Conservation (phyloP, 2,888 invertebrate species). For the Apocheima hispidaria region DNA sequence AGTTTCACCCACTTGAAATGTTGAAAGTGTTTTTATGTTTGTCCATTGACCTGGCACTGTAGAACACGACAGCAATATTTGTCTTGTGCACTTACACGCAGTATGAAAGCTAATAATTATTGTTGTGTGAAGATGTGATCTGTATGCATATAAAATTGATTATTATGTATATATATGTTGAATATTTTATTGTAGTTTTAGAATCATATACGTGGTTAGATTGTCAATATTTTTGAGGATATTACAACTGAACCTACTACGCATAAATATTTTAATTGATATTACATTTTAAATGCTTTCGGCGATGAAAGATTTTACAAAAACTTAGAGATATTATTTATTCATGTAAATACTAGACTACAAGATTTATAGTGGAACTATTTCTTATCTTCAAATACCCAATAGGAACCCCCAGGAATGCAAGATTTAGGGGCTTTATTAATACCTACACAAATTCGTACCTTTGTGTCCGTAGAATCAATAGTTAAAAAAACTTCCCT, state of each 20-base stretch:
- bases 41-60: slow-evolving; percentile 72
- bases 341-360: neutral
- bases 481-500: slow-evolving; percentile 5
- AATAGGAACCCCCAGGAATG: neutral
- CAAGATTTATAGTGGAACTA: too few species aligned
- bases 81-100: slow-evolving; percentile 53
- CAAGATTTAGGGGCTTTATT: slow-evolving; percentile 69
- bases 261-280: neutral
- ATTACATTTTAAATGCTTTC: neutral
- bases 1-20: slow-evolving; percentile 84
- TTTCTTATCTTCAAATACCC: too few species aligned
- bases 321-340: too few species aligned
- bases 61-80: slow-evolving; percentile 48
- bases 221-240: neutral
- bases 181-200: slow-evolving; percentile 20
- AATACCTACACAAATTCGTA: slow-evolving; percentile 85
- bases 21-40: slow-evolving; percentile 65
- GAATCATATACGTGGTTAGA: neutral
- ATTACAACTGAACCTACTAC: neutral
- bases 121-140: slow-evolving; percentile 20
- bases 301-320: neutral
- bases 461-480: slow-evolving; percentile 55
- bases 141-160: slow-evolving; percentile 12
- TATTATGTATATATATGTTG: slow-evolving; percentile 7
- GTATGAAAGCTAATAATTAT: slow-evolving; percentile 20